A percentile compares a stretch with the other conserved stretches of the same genome.
Evolutionary conservation across 2,797 vertebrate species (phyloP).

Genomic region (Halcyon smyrnensis): DNA sequence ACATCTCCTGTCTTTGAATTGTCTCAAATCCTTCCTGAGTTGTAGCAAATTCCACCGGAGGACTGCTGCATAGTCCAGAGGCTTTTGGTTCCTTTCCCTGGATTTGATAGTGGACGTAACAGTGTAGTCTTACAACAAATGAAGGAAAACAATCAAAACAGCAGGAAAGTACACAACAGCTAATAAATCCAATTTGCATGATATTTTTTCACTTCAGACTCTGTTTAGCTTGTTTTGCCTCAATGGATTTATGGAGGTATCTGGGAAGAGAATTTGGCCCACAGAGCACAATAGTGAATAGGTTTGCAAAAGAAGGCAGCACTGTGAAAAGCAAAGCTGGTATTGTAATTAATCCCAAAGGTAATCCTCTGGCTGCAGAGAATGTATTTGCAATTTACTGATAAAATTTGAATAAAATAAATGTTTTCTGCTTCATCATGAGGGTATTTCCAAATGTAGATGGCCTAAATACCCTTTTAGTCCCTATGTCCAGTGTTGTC

Average conservation of each 20-base stretch:
- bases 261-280: background rate
- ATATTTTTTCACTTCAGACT: slow-evolving; percentile 3
- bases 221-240: background rate
- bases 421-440: background rate
- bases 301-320: background rate
- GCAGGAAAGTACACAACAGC: background rate
- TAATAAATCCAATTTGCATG: background rate
- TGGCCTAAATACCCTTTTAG: background rate
- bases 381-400: slow-evolving; percentile 1
- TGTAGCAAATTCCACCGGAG: background rate
- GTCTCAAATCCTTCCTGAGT: slow-evolving; percentile 52
- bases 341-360: slow-evolving; percentile 29
- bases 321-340: slow-evolving; percentile 23
- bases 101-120: background rate
- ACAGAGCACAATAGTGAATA: background rate
- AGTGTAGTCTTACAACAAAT: background rate
- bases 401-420: slow-evolving; percentile 8
- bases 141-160: background rate
- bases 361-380: background rate
- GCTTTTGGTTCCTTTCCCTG: slow-evolving; percentile 7
- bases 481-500: background rate
- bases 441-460: background rate
- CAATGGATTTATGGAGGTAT: background rate
- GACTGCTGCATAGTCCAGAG: background rate
- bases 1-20: background rate